These are phyloP conservation scores for Varecia variegata DNA, from an alignment of 2,797 vertebrate genomes.

Conservation along the genomic window DNA sequence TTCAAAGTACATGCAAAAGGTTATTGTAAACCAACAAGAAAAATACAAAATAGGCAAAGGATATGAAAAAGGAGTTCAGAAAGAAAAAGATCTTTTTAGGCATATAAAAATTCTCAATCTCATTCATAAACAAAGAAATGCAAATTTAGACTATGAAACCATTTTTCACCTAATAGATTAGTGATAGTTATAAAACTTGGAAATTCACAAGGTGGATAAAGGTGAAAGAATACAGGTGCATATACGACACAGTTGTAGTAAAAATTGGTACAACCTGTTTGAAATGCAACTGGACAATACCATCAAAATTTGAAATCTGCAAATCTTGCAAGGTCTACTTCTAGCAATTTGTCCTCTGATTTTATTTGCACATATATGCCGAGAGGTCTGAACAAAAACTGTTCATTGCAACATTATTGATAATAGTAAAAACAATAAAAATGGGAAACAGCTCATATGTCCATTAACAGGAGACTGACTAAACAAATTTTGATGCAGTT, in stretches of 20 bases:
- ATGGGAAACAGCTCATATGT: neutral
- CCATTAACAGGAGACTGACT: neutral
- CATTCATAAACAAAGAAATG: slow-evolving; percentile 36
- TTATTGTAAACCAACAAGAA: neutral
- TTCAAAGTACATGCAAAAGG: neutral
- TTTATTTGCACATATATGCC: neutral
- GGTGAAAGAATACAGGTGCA: neutral
- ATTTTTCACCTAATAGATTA: neutral
- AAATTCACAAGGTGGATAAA: neutral
- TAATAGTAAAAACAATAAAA: neutral
- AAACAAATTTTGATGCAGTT: neutral
- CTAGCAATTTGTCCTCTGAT: neutral
- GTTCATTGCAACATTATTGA: neutral
- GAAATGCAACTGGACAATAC: neutral
- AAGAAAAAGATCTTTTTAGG: neutral
- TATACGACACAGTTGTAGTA: neutral
- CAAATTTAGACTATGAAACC: neutral
- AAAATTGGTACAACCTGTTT: neutral
- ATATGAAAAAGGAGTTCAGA: slow-evolving; percentile 4
- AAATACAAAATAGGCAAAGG: neutral
- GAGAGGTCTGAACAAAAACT: neutral
- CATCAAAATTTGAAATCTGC: slow-evolving; percentile 1
- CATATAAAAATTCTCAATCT: neutral
- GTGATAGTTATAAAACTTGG: neutral
- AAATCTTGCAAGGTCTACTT: neutral